Evolutionary conservation across 2,797 vertebrate species (phyloP), one percentile per base, ranked within the genome.

Genomic region (Gobio occitaniae): DNA sequence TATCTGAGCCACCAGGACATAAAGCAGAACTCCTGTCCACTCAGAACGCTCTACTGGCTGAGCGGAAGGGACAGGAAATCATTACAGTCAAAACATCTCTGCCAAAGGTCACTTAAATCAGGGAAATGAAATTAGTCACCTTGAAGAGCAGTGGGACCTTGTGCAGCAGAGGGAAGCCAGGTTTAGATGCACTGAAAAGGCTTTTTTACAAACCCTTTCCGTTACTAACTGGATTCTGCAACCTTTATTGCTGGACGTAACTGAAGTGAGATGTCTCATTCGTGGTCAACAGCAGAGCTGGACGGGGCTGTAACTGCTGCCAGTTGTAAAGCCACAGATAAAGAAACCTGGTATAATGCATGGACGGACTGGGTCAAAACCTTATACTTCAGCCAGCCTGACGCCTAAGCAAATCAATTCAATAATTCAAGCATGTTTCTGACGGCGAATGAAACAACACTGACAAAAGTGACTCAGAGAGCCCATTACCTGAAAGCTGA

Each of bases 31-130:
- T 90, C 83, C 85, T 88, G 80, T 92, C 87, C 88, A 90, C 92
- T 95, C 93, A 89, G 61, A 92, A 93, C 92, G 88, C 92, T 92
- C 93, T 88, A 83, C 93, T 83, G 93, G 91, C 93, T 95, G 95
- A 98, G 91, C 92, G 92, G 94, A 96, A 94, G 92, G 92, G 97
- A 98, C 97, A 98, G 96, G 94, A 98, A 98, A 97, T 98, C 97
- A 95, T 97, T 97, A 95, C 89, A 95, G 90, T 95, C 94, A 96
- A 96, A 98, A 95, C 94, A 96, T 94, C 95, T 95, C 93, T 92
- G 93, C 94, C 94, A 96, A 97, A 98, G 96, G 97, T 98, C 97
- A 96, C 94, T 95, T 94, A 95, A 96, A 97, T 95, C 92, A 92
- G 93, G 90, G 90, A 96, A 97, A 98, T 97, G 91, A 95, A 96